Evolutionary conservation across 2,797 vertebrate genomes (phyloP).

Genomic region (Oreochromis grahami): DNA sequence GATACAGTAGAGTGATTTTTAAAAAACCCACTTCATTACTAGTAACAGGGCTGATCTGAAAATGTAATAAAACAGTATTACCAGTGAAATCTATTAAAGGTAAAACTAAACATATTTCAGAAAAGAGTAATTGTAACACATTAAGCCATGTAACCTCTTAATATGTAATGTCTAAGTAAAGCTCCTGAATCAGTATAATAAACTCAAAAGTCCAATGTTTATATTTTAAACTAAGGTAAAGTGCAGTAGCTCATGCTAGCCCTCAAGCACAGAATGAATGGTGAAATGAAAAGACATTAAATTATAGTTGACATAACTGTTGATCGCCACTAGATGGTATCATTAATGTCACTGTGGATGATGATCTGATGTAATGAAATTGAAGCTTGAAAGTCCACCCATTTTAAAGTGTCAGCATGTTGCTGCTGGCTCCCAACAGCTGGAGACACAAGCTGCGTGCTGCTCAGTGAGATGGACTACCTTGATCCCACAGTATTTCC

Average conservation of each 20-base stretch:
- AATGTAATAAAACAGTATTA: not conserved
- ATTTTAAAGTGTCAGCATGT: not conserved
- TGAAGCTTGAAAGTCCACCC: not conserved
- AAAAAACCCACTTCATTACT: not conserved
- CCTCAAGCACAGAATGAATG: not conserved
- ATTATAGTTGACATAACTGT: not conserved
- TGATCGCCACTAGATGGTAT: slow-evolving; percentile 68
- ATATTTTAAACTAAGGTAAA: not conserved
- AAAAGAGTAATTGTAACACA: not conserved
- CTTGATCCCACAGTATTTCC: not conserved
- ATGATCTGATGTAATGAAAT: not conserved
- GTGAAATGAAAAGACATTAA: not conserved
- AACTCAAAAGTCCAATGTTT: not conserved
- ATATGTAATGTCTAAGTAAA: not conserved
- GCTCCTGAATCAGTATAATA: not conserved
- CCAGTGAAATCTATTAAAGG: not conserved
- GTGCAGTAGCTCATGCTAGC: not conserved
- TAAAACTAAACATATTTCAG: accelerated
- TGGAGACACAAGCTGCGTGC: not conserved
- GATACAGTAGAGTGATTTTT: not conserved
- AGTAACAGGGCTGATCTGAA: not conserved
- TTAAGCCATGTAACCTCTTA: not conserved
- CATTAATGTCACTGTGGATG: slow-evolving; percentile 1
- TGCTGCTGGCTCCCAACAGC: not conserved
- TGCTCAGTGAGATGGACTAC: not conserved